These are phyloP conservation scores for Muricea muricata DNA, from an alignment of 92 coral and sea anemone genomes.

Conservation along the genomic window DNA sequence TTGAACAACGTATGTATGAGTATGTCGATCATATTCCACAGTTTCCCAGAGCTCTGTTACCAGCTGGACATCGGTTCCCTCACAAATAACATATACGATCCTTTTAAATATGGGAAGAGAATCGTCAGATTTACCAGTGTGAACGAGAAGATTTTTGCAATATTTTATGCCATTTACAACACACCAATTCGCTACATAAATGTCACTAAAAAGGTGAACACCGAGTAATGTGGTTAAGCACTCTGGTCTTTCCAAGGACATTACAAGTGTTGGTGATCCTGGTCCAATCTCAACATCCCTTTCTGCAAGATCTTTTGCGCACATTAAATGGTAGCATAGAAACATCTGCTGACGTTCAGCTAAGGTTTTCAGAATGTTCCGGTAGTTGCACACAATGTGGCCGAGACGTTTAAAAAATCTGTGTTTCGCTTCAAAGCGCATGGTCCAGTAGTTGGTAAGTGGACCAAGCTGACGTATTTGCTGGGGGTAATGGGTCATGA, in stretches of 20 bases:
- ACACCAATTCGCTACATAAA: background rate
- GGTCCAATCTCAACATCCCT: background rate
- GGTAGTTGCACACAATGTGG: constrained; percentile 3
- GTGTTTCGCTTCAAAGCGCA: constrained; percentile 19
- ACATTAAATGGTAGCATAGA: background rate
- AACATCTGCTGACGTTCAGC: constrained; percentile 4
- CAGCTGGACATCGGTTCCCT: background rate
- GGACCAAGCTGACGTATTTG: constrained; percentile 7
- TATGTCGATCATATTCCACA: background rate
- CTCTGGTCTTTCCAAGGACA: background rate
- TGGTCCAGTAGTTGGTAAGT: background rate
- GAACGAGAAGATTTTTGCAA: background rate
- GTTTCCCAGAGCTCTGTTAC: background rate
- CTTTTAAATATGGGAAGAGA: background rate
- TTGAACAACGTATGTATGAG: background rate
- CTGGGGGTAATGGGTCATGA: background rate
- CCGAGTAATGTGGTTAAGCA: background rate
- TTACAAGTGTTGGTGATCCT: background rate
- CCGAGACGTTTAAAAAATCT: constrained; percentile 16
- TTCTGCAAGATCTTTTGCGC: background rate
- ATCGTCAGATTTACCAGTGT: constrained; percentile 3
- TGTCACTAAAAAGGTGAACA: background rate
- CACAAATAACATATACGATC: background rate
- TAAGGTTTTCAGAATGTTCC: constrained; percentile 2
- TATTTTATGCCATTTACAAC: background rate